phyloP scores from a whole-genome alignment of 2,888 invertebrate species.

The Philaethria dido region DNA sequence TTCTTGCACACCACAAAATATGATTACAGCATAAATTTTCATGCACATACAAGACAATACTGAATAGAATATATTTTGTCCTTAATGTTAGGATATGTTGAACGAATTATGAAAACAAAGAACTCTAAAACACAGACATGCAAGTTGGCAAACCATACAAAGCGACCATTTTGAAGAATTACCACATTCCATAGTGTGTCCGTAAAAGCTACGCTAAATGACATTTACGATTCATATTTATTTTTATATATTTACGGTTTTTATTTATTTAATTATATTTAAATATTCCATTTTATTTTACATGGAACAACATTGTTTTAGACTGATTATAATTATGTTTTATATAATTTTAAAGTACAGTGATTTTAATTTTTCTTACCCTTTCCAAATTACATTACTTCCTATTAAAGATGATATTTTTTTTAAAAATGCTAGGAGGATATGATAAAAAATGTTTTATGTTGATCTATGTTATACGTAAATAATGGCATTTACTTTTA shows the following conservation, averaged over 20 bases:
- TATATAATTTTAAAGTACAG: too few relatives aligned
- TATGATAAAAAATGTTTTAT: too few relatives aligned
- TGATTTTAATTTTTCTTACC: too few relatives aligned
- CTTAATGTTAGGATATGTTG: conserved; percentile 56
- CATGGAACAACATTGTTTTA: too few relatives aligned
- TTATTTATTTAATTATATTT: conserved; percentile 2
- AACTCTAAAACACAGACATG: conserved; percentile 81
- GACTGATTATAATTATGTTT: too few relatives aligned
- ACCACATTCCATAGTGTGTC: conserved; percentile 86
- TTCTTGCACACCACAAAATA: conserved; percentile 64
- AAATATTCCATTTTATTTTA: too few relatives aligned
- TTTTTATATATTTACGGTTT: conserved; percentile 26
- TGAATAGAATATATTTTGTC: conserved; percentile 54
- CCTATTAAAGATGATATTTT: too few relatives aligned
- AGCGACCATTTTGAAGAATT: conserved; percentile 90
- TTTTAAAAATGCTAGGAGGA: too few relatives aligned
- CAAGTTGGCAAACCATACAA: conserved; percentile 86
- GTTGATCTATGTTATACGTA: too few relatives aligned
- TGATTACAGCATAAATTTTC: conserved; percentile 53
- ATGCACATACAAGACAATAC: conserved; percentile 54
- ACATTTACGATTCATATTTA: conserved; percentile 52
- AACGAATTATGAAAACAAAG: conserved; percentile 79
- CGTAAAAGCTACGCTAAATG: conserved; percentile 64
- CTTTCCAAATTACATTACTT: too few relatives aligned
- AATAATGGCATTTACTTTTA: too few relatives aligned